These are phyloP conservation scores for Scolopax mira DNA, from an alignment of 2,113 vertebrate species.

Conservation along the genomic window DNA sequence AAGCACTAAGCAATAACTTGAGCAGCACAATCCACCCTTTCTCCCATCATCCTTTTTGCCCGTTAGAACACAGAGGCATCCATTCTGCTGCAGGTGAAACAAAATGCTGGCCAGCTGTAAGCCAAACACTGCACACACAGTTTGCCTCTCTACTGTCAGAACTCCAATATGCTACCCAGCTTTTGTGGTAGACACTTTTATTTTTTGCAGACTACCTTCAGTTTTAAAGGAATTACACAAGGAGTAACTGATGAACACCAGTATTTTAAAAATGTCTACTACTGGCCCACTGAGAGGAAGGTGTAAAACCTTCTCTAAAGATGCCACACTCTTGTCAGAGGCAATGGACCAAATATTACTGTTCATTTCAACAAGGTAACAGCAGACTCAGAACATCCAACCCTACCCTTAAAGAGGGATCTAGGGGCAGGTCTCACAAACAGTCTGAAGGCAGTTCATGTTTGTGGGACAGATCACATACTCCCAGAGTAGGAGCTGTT, in stretches of 20 bases:
- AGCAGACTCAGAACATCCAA: neutral
- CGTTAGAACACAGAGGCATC: fast-evolving
- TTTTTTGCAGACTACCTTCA: neutral
- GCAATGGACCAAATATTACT: neutral
- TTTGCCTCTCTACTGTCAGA: neutral
- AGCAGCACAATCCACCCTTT: neutral
- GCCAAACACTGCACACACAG: neutral
- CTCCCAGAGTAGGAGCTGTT: neutral
- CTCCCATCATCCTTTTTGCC: neutral
- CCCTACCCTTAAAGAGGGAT: neutral
- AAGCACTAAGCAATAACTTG: neutral
- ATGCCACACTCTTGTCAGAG: neutral
- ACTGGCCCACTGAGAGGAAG: neutral
- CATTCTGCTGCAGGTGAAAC: neutral
- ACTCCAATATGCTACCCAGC: neutral
- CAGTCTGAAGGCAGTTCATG: neutral
- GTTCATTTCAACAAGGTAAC: neutral
- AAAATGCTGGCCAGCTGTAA: fast-evolving
- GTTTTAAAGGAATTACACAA: neutral
- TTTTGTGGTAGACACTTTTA: neutral
- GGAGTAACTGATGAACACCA: neutral
- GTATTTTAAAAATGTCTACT: neutral
- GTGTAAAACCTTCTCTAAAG: neutral
- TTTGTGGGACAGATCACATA: neutral
- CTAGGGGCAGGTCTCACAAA: neutral